These are phyloP conservation scores for Nasalis larvatus DNA, from an alignment of 2,113 vertebrate species.

Conservation along the genomic window DNA sequence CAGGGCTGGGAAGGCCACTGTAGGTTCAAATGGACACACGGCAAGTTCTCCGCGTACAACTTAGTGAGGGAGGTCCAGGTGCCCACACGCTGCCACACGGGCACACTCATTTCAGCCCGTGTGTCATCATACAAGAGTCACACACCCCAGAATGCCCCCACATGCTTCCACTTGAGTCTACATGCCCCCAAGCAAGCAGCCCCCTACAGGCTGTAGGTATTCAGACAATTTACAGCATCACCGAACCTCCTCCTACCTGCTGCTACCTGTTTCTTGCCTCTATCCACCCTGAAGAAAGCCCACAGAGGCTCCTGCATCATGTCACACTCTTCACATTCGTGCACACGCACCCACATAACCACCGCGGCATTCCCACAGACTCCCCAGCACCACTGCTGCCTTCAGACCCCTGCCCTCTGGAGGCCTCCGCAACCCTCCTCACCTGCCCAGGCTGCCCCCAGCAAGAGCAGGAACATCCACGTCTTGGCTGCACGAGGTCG, in stretches of 20 bases:
- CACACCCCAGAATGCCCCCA: not conserved
- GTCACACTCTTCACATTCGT: not conserved
- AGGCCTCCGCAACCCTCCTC: not conserved
- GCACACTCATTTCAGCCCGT: accelerated
- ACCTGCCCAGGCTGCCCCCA: conserved; percentile 56
- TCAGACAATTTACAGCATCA: not conserved
- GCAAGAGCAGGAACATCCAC: conserved; percentile 41
- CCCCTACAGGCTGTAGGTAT: not conserved
- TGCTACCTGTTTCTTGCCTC: not conserved
- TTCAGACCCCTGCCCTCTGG: accelerated
- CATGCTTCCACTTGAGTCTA: not conserved
- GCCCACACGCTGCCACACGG: not conserved
- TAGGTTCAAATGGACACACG: not conserved
- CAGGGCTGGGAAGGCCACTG: not conserved
- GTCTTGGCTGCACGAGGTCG: not conserved
- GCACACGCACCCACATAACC: not conserved
- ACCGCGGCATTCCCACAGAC: not conserved
- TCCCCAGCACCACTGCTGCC: not conserved
- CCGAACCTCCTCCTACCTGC: too few species aligned
- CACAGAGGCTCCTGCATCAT: not conserved
- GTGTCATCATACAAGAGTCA: not conserved
- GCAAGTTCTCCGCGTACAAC: not conserved
- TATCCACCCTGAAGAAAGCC: not conserved
- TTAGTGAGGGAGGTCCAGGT: not conserved
- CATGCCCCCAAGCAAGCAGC: not conserved